Percentiles rank a stretch among this genome's conserved stretches.
Evolutionary conservation across 2,113 vertebrate species (phyloP).

Genomic region (Mormyrus iriodes): DNA sequence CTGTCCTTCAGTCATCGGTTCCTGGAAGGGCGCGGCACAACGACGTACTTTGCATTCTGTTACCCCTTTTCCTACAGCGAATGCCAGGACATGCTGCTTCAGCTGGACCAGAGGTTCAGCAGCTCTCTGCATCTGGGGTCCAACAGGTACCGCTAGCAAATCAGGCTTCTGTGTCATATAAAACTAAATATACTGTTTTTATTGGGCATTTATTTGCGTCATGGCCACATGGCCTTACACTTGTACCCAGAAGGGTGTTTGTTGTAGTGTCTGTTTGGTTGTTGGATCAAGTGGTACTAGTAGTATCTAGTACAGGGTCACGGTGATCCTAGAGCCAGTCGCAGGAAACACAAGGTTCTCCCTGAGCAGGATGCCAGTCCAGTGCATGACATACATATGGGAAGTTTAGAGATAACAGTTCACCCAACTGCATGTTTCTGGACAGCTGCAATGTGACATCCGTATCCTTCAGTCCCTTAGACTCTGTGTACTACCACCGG

Average conservation of each 20-base stretch:
- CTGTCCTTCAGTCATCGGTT: slow-evolving; percentile 89
- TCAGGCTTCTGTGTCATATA: background rate
- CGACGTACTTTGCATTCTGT: slow-evolving; percentile 93
- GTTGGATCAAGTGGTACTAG: background rate
- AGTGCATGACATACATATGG: background rate
- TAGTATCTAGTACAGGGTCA: background rate
- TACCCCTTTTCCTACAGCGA: slow-evolving; percentile 91
- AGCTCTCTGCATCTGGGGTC: slow-evolving; percentile 62
- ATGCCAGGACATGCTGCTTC: slow-evolving; percentile 85
- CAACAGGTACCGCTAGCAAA: slow-evolving; percentile 63
- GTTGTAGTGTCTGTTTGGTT: background rate
- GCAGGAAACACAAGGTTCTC: too few relatives aligned
- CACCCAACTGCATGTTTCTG: background rate
- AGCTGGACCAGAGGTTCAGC: slow-evolving; percentile 73
- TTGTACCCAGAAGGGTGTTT: background rate
- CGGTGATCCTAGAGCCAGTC: background rate
- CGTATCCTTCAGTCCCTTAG: slow-evolving; percentile 54
- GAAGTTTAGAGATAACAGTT: background rate
- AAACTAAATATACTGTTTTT: background rate
- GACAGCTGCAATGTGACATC: background rate
- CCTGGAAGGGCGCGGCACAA: slow-evolving; percentile 74
- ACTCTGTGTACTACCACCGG: slow-evolving; percentile 83
- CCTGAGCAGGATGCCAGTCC: background rate
- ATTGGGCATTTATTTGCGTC: background rate
- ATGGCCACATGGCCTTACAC: background rate